Percentiles rank a stretch among this genome's conserved stretches.
Evolutionary conservation across 1,140 invertebrate species (phyloP).

Genomic region (Brachionus asplanchnoidis): DNA sequence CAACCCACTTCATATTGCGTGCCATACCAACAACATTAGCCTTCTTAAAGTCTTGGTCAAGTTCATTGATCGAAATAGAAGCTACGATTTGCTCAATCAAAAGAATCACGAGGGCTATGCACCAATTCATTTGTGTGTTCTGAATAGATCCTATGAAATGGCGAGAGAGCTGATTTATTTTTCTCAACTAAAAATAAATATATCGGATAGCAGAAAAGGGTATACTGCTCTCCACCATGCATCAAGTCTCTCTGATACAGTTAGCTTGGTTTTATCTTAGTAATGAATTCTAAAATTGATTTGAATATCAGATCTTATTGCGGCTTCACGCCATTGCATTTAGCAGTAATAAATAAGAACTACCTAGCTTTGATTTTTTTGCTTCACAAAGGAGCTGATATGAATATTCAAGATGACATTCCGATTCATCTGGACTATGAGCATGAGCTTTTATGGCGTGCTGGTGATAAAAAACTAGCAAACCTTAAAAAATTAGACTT

Average conservation of each 20-base stretch:
- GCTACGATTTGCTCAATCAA: not conserved
- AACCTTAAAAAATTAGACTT: no score
- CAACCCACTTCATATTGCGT: not conserved
- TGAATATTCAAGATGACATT: conserved; percentile 38
- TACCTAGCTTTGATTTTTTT: not conserved
- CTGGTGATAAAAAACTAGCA: no score
- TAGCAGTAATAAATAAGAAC: not conserved
- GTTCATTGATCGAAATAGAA: not conserved
- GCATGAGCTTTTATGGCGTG: no score
- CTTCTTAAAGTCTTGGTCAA: not conserved
- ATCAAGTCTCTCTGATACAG: not conserved
- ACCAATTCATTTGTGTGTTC: not conserved
- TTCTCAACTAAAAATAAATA: not conserved
- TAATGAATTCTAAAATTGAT: not conserved
- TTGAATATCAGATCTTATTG: not conserved
- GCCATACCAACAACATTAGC: not conserved
- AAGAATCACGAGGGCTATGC: not conserved
- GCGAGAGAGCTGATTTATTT: not conserved
- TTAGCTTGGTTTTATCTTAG: not conserved
- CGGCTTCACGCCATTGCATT: not conserved
- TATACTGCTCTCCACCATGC: not conserved
- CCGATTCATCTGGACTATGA: conserved; percentile 47
- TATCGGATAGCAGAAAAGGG: not conserved
- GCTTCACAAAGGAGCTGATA: not conserved
- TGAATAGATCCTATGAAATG: not conserved